Evolutionary conservation across 2,888 invertebrate genomes (phyloP).

Genomic region (Hirtodrosophila duncani): DNA sequence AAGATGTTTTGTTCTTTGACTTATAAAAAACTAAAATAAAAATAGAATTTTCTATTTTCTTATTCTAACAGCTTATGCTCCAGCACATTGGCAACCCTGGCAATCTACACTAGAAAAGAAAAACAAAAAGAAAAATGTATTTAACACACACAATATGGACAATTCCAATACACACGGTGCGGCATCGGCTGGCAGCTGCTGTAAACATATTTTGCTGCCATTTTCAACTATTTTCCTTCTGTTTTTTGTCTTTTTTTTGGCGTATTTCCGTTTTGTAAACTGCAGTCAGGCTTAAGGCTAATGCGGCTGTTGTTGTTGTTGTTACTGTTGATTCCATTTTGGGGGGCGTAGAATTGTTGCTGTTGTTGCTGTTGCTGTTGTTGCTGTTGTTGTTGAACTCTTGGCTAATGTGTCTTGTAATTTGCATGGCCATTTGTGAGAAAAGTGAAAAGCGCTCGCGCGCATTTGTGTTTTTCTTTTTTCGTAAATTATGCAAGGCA

Average conservation of each 20-base stretch:
- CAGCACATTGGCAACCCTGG: too few species aligned
- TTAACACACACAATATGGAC: too few species aligned
- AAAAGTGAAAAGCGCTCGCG: conserved; percentile 59
- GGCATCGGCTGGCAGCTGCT: conserved; percentile 50
- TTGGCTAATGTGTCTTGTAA: conserved; percentile 69
- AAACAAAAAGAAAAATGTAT: too few species aligned
- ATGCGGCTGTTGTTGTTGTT: conserved; percentile 23
- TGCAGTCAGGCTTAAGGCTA: conserved; percentile 11
- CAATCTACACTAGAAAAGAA: too few species aligned
- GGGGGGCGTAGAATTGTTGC: conserved; percentile 63
- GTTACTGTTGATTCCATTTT: conserved; percentile 56
- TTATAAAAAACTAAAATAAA: too few species aligned
- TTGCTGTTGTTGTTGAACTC: conserved; percentile 48
- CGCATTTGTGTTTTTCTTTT: conserved; percentile 3
- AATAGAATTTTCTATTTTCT: too few species aligned
- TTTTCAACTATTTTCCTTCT: too few species aligned
- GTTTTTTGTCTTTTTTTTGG: conserved; percentile 24
- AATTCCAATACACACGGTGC: conserved; percentile 34
- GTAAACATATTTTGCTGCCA: conserved; percentile 58
- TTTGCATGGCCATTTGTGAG: conserved; percentile 67
- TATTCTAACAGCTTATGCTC: too few species aligned
- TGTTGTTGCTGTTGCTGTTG: conserved; percentile 19
- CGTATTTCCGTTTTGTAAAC: conserved; percentile 65
- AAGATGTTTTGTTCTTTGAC: too few species aligned
- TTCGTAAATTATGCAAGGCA: conserved; percentile 68